Evolutionary conservation across 2,113 vertebrate genomes (phyloP).

Genomic region (Melanerpes aurifrons): DNA sequence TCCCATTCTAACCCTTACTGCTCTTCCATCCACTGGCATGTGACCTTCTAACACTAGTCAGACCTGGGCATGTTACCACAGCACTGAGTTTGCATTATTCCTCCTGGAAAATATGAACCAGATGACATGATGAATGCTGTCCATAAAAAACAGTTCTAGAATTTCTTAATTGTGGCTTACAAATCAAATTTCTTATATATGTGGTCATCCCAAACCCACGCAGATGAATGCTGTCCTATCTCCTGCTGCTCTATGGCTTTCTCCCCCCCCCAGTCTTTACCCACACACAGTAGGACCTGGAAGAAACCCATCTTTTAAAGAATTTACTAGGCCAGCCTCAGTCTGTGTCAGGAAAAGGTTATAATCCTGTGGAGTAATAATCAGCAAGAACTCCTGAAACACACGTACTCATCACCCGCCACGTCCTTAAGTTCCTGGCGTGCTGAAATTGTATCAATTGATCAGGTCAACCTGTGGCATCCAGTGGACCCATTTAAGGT

Average conservation of each 20-base stretch:
- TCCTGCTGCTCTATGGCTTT: background rate
- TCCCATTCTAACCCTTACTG: background rate
- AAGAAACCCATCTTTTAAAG: slow-evolving; percentile 8
- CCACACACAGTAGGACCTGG: background rate
- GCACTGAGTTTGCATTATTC: slow-evolving; percentile 22
- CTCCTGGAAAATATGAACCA: slow-evolving; percentile 60
- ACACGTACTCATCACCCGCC: fast-evolving
- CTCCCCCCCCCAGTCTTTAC: background rate
- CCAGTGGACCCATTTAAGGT: background rate
- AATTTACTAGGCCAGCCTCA: background rate
- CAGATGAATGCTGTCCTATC: slow-evolving; percentile 12
- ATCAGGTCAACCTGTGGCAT: background rate
- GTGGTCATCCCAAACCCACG: slow-evolving; percentile 15
- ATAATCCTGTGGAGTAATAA: background rate
- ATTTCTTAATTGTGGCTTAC: slow-evolving; percentile 61
- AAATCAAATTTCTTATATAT: slow-evolving; percentile 48
- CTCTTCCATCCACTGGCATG: background rate
- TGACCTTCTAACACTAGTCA: slow-evolving; percentile 12
- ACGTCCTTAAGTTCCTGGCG: background rate
- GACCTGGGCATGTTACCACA: slow-evolving; percentile 1
- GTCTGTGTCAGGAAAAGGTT: background rate
- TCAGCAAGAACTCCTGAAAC: background rate
- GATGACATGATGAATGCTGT: background rate
- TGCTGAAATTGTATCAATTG: background rate
- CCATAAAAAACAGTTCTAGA: slow-evolving; percentile 49